Base-by-base conservation (phyloP, 2,113 vertebrate species). In the Plotosus lineatus region DNA sequence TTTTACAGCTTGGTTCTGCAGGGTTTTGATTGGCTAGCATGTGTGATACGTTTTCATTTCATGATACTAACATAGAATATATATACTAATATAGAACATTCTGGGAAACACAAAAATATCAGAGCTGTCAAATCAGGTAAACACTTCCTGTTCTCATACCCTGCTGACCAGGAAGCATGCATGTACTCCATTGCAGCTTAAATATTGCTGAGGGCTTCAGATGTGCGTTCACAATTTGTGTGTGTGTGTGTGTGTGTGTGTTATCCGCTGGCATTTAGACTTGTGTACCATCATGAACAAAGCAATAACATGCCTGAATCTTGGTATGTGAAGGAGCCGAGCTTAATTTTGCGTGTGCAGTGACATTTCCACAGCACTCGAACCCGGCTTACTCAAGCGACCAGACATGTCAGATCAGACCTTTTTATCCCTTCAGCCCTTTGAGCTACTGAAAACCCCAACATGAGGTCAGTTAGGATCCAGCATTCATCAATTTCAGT, bases 261-360 rank as follows among this genome's bases (percentile, higher is more conserved):
- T 3, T 17, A 26, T 6, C 40, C 36, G 6, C 26, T 80, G 79
- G 44, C 44, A 61, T 73, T 80, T 80, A 53, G 19, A 75, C 23
- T 56, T n/a, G 1, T 75, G 53, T 75, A 38, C 60, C 31, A 51
- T 36, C 31, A 50, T 40, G n/a, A 10, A 38, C 76, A 78, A 23
- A 40, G 73, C 14, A 9, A 53, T 28, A 48, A 6, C 31, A 63
- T 9, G 48, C 50, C 23, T 17, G 28, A 14, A 46, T 15, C 14
- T 4, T 4, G n/a, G 17, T 1, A 21, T 23, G 42, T 14, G 46
- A 14, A 3, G 26, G 26, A 17, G 2, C 4, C 14, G 28, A 46
- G 89, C 86, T 89, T 58, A 55, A 17, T 42, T 65, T 58, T 28
- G 33, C 9, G 28, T 75, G 79, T 75, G 71, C 71, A 66, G 56